These are phyloP conservation scores for Equus przewalskii DNA, from an alignment of 2,113 vertebrate species.

Conservation along the genomic window DNA sequence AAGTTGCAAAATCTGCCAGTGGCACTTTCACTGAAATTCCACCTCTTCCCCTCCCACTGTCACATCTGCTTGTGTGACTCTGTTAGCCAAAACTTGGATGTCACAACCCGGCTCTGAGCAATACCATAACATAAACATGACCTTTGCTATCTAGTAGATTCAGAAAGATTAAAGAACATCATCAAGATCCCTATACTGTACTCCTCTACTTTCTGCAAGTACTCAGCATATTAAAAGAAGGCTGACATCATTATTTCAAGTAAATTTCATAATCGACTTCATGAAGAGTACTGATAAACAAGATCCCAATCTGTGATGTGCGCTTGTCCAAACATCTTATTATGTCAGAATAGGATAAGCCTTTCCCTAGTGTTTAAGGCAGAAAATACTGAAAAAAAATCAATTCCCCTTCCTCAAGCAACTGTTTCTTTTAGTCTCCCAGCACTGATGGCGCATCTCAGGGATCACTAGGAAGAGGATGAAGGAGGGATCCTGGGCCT, in stretches of 20 bases:
- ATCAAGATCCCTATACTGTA: not conserved
- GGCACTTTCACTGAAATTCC: not conserved
- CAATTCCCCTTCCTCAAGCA: not conserved
- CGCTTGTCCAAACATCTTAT: not conserved
- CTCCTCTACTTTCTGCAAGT: not conserved
- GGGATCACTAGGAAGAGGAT: not conserved
- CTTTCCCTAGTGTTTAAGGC: not conserved
- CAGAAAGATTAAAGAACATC: not conserved
- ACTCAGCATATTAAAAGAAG: not conserved
- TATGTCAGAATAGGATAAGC: not conserved
- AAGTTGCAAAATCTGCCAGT: conserved; percentile 25
- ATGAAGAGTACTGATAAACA: not conserved
- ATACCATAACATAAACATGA: not conserved
- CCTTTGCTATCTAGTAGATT: not conserved
- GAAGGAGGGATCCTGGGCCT: not conserved
- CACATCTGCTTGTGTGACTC: not conserved
- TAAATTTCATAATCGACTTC: not conserved
- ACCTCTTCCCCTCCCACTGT: not conserved
- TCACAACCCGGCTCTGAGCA: not conserved
- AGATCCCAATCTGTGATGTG: not conserved
- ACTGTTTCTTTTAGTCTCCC: not conserved
- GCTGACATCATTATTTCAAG: not conserved
- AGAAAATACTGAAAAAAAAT: not conserved
- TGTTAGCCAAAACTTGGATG: not conserved
- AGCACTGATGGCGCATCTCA: not conserved